These are phyloP conservation scores for Pandemis corylana DNA, from an alignment of 2,888 invertebrate genomes.

Conservation along the genomic window DNA sequence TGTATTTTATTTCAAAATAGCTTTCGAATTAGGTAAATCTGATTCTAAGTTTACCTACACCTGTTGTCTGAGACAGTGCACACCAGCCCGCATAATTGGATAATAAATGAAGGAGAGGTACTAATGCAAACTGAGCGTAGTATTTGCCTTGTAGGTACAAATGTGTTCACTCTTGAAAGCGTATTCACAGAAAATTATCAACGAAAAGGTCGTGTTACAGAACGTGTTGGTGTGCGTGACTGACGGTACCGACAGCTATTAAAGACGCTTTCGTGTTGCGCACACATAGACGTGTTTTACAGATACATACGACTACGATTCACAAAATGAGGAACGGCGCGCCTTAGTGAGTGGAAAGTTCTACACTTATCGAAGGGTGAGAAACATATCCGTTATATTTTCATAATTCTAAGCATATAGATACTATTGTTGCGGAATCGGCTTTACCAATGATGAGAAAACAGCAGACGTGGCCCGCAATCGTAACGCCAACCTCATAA, in stretches of 20 bases:
- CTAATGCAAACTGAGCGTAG: background rate
- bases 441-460: conserved; percentile 16
- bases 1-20: background rate
- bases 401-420: background rate
- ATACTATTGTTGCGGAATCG: background rate
- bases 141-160: background rate
- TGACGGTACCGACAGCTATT: too few relatives aligned
- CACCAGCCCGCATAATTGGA: background rate
- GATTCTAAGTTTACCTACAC: background rate
- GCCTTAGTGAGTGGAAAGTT: background rate
- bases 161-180: too few relatives aligned
- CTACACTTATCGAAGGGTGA: background rate
- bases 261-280: too few relatives aligned
- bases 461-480: conserved; percentile 21
- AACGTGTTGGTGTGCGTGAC: too few relatives aligned
- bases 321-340: too few relatives aligned
- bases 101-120: background rate
- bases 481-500: conserved; percentile 38
- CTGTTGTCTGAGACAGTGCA: background rate
- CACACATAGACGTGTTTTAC: too few relatives aligned
- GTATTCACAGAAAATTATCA: too few relatives aligned
- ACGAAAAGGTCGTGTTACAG: too few relatives aligned
- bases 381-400: background rate
- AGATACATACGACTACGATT: too few relatives aligned
- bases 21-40: background rate